A percentile compares a stretch with the other conserved stretches of the same genome.
Conservation (phyloP, 2,113 vertebrate genomes). For the Macquaria australasica region DNA sequence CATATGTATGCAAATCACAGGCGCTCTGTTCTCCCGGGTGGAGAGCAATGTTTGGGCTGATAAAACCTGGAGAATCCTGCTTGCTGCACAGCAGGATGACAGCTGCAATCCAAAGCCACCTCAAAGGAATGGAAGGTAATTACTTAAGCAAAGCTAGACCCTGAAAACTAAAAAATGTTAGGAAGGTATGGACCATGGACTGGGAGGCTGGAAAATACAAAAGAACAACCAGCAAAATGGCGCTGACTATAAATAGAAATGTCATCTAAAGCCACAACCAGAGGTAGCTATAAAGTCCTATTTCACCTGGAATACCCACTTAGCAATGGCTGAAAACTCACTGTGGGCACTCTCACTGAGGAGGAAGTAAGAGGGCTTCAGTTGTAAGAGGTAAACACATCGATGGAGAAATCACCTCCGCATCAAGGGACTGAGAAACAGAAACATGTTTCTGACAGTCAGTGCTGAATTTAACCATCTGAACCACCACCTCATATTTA, state of each 20-base stretch:
- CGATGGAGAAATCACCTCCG: conserved; percentile 5
- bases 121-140: conserved; percentile 39
- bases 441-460: not conserved
- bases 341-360: not conserved
- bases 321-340: not conserved
- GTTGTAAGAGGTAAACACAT: conserved; percentile 25
- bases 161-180: conserved; percentile 29
- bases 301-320: not conserved
- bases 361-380: conserved; percentile 17
- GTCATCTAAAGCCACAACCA: conserved; percentile 2
- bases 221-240: conserved; percentile 30
- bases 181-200: not conserved
- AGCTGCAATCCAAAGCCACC: conserved; percentile 34
- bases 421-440: not conserved
- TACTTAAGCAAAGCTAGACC: conserved; percentile 24
- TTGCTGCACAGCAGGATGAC: conserved; percentile 38
- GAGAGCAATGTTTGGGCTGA: conserved; percentile 55
- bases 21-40: conserved; percentile 50
- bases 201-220: conserved; percentile 1
- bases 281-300: not conserved
- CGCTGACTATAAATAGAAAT: conserved; percentile 30
- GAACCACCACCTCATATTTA: conserved; percentile 4
- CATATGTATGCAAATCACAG: conserved; percentile 78
- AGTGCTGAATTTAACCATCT: not conserved
- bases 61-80: conserved; percentile 65